A percentile compares a stretch with the other conserved stretches of the same genome.
phyloP scores from a whole-genome alignment of 1,140 invertebrate genomes.

The Lanistes nyassanus region DNA sequence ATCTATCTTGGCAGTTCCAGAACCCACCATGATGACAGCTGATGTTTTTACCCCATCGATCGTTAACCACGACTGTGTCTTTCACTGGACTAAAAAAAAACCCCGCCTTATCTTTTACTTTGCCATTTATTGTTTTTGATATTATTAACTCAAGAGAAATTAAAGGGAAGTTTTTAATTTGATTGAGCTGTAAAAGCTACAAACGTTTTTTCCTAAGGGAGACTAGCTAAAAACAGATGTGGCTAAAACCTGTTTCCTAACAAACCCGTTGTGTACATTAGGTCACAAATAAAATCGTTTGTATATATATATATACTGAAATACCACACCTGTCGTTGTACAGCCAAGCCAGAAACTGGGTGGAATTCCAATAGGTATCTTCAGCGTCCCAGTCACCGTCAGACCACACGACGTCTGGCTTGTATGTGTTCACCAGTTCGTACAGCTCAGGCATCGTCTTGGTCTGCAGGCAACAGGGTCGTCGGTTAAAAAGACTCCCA shows the following conservation, averaged over 20 bases:
- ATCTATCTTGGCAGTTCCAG: conserved; percentile 81
- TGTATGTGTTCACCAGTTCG: conserved; percentile 23
- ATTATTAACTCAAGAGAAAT: too few species aligned
- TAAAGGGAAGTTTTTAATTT: too few species aligned
- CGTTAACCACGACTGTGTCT: conserved; percentile 86
- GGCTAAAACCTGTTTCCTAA: too few species aligned
- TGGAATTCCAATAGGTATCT: conserved; percentile 19
- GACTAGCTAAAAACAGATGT: too few species aligned
- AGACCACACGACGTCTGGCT: conserved; percentile 19
- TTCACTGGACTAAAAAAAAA: conserved; percentile 79
- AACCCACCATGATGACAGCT: conserved; percentile 88
- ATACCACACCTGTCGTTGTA: conserved; percentile 48
- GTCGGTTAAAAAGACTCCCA: too few species aligned
- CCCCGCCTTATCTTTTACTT: too few species aligned
- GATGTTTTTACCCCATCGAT: conserved; percentile 82
- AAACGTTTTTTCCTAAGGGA: too few species aligned
- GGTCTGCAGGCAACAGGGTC: conserved; percentile 70
- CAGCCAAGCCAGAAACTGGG: conserved; percentile 14
- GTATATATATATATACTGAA: too few species aligned
- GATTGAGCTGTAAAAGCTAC: too few species aligned
- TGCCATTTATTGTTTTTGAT: too few species aligned
- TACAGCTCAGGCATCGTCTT: conserved; percentile 26
- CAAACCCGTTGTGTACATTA: too few species aligned
- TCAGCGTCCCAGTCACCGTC: not conserved
- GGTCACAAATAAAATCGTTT: too few species aligned